Conservation (phyloP, 2,113 vertebrate species). For the Cricetomys ansorgei region DNA sequence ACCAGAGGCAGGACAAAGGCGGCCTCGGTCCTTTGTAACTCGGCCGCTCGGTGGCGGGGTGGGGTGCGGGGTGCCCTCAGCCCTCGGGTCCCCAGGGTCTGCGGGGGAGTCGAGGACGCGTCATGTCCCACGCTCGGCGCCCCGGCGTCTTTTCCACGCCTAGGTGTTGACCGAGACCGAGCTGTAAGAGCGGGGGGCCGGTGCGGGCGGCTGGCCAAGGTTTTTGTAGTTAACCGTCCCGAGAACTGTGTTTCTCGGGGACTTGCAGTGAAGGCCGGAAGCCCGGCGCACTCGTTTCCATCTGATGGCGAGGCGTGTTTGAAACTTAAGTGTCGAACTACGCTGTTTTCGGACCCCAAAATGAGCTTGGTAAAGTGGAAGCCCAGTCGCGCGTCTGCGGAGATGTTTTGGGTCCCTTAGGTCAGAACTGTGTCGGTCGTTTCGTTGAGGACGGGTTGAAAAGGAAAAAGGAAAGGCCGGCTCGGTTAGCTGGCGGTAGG, state of each 20-base stretch:
- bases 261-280: background rate
- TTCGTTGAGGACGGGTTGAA: background rate
- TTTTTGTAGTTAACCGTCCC: background rate
- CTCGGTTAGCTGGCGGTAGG: background rate
- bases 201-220: background rate
- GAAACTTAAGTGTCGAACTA: background rate
- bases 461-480: background rate
- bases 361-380: background rate
- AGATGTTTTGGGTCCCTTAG: background rate
- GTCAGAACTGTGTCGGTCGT: background rate
- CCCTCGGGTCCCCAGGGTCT: too few relatives aligned
- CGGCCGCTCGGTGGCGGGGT: conserved; percentile 64
- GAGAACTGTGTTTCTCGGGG: background rate
- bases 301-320: background rate
- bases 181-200: too few relatives aligned
- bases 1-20: conserved; percentile 74
- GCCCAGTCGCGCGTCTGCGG: background rate
- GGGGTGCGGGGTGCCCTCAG: too few relatives aligned
- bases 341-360: background rate
- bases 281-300: conserved; percentile 3
- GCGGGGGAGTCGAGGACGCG: too few relatives aligned
- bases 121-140: too few relatives aligned
- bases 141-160: too few relatives aligned
- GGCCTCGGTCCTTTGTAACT: conserved; percentile 66
- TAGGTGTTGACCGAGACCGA: too few relatives aligned